Conservation (phyloP, 1,140 invertebrate species). For the Trichomalopsis sarcophagae region DNA sequence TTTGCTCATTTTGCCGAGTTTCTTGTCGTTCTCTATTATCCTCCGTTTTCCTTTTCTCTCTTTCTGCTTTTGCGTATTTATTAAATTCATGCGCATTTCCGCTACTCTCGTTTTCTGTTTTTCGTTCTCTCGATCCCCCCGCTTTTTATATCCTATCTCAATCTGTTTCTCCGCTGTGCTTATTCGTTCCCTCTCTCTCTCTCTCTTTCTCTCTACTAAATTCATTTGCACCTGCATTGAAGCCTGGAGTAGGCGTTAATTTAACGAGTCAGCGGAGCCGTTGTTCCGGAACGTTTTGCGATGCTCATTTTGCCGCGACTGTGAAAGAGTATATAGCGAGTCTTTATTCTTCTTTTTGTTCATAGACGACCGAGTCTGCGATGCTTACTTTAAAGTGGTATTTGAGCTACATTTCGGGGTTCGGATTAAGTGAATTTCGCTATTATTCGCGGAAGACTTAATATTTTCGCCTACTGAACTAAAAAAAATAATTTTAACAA, state of each 20-base stretch:
- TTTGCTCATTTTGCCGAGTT: background rate
- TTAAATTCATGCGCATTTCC: conserved; percentile 30
- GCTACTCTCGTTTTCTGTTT: background rate
- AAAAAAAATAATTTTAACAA: background rate
- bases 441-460: too few relatives aligned
- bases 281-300: background rate
- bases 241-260: conserved; percentile 12
- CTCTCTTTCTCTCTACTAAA: background rate
- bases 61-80: conserved; percentile 1
- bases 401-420: too few relatives aligned
- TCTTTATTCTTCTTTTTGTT: background rate
- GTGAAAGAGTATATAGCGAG: background rate
- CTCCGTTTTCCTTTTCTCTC: background rate
- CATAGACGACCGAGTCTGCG: too few relatives aligned
- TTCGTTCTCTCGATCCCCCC: background rate
- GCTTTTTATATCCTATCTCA: conserved; percentile 1
- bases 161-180: conserved; percentile 7
- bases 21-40: background rate
- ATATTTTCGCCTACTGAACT: too few relatives aligned
- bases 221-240: background rate
- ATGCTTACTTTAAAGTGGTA: too few relatives aligned
- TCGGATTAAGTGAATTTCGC: too few relatives aligned
- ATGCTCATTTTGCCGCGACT: background rate
- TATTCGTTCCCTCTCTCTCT: too few relatives aligned
- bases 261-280: conserved; percentile 25